phyloP scores from a whole-genome alignment of 35 echinoderm and acorn worm species.

The Heliocidaris tuberculata region DNA sequence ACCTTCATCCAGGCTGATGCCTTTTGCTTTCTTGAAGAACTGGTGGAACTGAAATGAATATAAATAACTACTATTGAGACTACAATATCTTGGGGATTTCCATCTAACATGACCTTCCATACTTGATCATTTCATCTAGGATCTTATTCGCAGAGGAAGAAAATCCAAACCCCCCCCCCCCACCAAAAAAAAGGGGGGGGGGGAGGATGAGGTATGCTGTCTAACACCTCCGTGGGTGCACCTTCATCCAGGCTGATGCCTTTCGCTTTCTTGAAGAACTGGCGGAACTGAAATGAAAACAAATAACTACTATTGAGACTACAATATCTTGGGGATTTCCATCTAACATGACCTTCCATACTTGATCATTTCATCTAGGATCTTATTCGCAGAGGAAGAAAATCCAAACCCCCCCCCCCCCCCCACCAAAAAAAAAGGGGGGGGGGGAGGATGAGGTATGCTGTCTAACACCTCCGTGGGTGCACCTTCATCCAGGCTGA shows the following conservation, averaged over 20 bases:
- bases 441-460: too few relatives aligned
- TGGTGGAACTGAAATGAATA: not conserved
- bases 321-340: too few relatives aligned
- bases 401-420: too few relatives aligned
- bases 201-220: not conserved
- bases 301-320: too few relatives aligned
- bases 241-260: slow-evolving; percentile 20
- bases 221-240: not conserved
- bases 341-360: too few relatives aligned
- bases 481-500: not conserved
- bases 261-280: slow-evolving; percentile 22
- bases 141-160: not conserved
- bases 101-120: not conserved
- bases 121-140: slow-evolving; percentile 20
- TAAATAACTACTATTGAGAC: too few relatives aligned
- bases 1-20: slow-evolving; percentile 11
- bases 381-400: too few relatives aligned
- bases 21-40: slow-evolving; percentile 29
- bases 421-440: too few relatives aligned
- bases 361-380: too few relatives aligned
- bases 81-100: too few relatives aligned
- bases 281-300: not conserved
- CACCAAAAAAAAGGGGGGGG: too few relatives aligned
- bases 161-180: too few relatives aligned
- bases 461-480: not conserved